Evolutionary conservation across 2,888 invertebrate genomes (phyloP).

Genomic region (Sisyra terminalis): DNA sequence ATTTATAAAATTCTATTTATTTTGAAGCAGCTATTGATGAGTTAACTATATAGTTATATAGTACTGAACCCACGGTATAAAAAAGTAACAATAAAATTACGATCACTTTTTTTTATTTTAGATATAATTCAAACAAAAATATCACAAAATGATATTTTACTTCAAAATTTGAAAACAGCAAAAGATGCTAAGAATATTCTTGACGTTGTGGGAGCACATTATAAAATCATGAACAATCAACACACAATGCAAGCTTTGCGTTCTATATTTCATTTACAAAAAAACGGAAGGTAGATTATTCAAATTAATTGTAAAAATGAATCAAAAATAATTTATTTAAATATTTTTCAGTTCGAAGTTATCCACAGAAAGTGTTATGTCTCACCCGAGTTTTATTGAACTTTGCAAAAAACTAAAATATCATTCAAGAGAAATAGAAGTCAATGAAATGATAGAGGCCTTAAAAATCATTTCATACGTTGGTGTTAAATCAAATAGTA

Average conservation of each 20-base stretch:
- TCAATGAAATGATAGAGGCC: conserved; percentile 37
- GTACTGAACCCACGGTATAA: no score
- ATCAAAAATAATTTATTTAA: conserved; percentile 9
- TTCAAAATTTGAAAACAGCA: conserved; percentile 29
- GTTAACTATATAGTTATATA: no score
- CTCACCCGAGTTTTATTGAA: conserved; percentile 36
- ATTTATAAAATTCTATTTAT: no score
- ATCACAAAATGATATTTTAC: conserved; percentile 25
- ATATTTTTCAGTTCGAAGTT: conserved; percentile 20
- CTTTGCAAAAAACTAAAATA: conserved; percentile 39
- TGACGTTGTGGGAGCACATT: conserved; percentile 26
- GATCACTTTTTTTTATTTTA: background rate
- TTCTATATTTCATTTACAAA: conserved; percentile 36
- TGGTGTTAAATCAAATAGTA: conserved; percentile 36
- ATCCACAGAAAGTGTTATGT: conserved; percentile 28
- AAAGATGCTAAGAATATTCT: conserved; percentile 28
- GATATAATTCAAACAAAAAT: background rate
- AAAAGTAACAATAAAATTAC: no score
- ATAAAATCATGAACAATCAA: conserved; percentile 30
- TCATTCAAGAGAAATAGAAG: conserved; percentile 32
- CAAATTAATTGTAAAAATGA: conserved; percentile 7
- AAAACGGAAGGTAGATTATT: conserved; percentile 27
- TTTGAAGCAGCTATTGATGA: no score
- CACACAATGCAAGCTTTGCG: conserved; percentile 39
- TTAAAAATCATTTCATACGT: conserved; percentile 40